Base-by-base conservation (phyloP, 2,797 vertebrate genomes). In the Mormyrops attenuatus region DNA sequence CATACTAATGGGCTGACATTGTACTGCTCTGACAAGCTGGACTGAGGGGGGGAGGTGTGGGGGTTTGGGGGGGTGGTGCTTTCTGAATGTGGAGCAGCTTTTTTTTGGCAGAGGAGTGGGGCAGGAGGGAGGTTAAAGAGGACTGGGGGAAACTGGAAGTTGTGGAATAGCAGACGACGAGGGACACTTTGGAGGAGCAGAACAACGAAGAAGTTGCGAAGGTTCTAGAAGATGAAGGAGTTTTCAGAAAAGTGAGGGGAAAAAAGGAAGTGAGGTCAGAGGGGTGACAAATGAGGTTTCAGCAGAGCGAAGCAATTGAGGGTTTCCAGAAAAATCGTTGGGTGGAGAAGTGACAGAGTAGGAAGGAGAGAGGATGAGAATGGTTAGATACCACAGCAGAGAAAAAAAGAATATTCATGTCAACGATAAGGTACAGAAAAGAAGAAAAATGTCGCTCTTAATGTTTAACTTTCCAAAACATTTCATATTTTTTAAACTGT, bases 1-100 rank as follows among this genome's bases (percentile, higher is more conserved):
- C 98, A 99, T 99, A 98, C 97, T 99, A 99, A 99, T 99, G 97
- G 97, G 96, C 95, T 94, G 96, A 97, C 97, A 99, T 99, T 99
- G 98, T 99, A 96, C 97, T 96, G 96, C 93, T 95, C 95, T 98
- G 98, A 98, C 98, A 98, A 97, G 96, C 97, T 90, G 88, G 92
- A 92, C 93, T 92, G 49, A 92, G 92, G 89, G 85, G 96, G 97
- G 96, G 96, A 96, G 96, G 96, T 93, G 96, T 95, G 47, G 49
- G 96, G 96, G 95, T 94, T 95, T 95, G 95, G 95, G 96, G 96
- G 95, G 95, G 96, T n/a, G 95, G 95, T 95, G 96, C 96, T 96
- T 96, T 97, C 96, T 97, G 96, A 95, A 96, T 95, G 95, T 94
- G 95, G 95, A 95, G 96, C 57, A 87, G 88, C 66, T 85, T 88